These are phyloP conservation scores for Pteronura brasiliensis DNA, from an alignment of 2,113 vertebrate species.

Conservation along the genomic window DNA sequence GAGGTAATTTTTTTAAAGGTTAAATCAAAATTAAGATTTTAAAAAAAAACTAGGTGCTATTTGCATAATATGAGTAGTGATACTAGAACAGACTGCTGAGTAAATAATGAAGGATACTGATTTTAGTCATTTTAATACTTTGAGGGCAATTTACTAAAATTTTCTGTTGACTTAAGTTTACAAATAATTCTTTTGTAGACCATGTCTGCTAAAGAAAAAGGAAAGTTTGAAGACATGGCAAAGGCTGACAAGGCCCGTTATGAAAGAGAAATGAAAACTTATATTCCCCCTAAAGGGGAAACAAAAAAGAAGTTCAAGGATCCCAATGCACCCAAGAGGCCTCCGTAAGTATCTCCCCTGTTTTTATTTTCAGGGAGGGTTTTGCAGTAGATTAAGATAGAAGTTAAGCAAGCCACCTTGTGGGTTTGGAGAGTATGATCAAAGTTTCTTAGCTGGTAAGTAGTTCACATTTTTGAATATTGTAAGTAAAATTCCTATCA, in stretches of 20 bases:
- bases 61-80: not conserved
- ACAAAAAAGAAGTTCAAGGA: constrained; percentile 97
- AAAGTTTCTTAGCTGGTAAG: not conserved
- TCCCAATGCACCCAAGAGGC: constrained; percentile 98
- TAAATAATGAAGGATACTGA: not conserved
- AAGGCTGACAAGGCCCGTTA: not conserved
- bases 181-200: constrained; percentile 80
- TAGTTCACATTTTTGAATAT: not conserved
- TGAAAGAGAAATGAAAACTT: not conserved
- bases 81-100: not conserved
- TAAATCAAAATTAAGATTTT: not conserved
- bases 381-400: not conserved
- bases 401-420: not conserved
- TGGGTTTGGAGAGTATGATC: not conserved
- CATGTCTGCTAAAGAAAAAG: not conserved
- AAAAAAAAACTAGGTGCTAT: not conserved
- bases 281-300: constrained; percentile 62
- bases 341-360: constrained; percentile 88
- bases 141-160: not conserved
- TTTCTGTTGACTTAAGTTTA: not conserved
- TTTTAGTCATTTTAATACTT: not conserved
- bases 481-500: not conserved
- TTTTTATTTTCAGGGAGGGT: not conserved
- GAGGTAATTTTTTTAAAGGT: too few relatives aligned
- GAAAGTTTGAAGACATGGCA: not conserved